Base-by-base conservation (phyloP, 1,140 invertebrate species). In the Camponotus pennsylvanicus region DNA sequence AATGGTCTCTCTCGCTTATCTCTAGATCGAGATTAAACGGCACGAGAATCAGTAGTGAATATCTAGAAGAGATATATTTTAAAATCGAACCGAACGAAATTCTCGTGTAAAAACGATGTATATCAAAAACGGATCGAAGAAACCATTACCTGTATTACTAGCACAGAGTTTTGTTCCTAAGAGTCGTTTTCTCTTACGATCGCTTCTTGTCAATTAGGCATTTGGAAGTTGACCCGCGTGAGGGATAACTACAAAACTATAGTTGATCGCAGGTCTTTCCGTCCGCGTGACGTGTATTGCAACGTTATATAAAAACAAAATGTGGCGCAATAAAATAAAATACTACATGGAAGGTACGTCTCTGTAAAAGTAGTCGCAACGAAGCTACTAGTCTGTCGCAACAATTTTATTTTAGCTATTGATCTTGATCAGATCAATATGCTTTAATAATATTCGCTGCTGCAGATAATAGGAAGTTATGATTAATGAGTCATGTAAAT, bases 391-490 rank as follows among this genome's bases (percentile, higher is more conserved):
- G 40, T 34, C 34, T n/a, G 15, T 40, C n/a, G n/a, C 77, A n/a
- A 70, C 21, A 18, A 5, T 80, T 13, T 27, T 21, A n/a, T 55
- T 32, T 79, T 11, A 49, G 11, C 40, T 69, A 79, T 0, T 27
- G 49, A 55, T 45, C 11, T 27, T 9, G n/a, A 67, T 40, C 18
- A 13, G 6, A 79, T 79, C 63, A 11, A 80, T 27, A 27, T 21
- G 52, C 15, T 42, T 70, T 80, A 57, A 82, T 34, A 3, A 34
- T 27, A 59, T 71, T 49, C 11, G 21, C 34, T 21, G 71, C 18
- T 82, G 79, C 37, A 83, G 61, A 80, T 80, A 80, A 80, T 11
- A 59, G 66, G 52, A 83, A 73, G 40, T 40, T 13, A 18, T 7
- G 27, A 45, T 73, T 34, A 45, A 75, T 2, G 21, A 83, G 79